Evolutionary conservation across 2,888 invertebrate genomes (phyloP), one percentile per base, ranked within the genome.

Genomic region (Steinernema scapterisci): DNA sequence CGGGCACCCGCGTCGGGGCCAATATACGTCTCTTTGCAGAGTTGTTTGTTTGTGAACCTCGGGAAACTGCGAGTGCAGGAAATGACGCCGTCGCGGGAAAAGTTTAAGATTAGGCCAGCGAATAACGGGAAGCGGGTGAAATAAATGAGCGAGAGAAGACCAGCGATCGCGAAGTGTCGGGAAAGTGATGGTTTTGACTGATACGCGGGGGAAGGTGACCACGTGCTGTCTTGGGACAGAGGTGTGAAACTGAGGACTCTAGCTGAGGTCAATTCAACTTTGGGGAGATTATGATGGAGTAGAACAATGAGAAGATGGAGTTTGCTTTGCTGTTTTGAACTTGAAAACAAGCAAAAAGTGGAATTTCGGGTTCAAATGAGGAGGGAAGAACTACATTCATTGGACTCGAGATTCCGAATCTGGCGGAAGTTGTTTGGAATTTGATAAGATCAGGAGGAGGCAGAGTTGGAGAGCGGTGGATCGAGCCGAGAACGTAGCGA

Each of bases 31-130:
- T 54, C 31, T 13, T 25, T 27, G 27, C 11, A 25, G 63, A 11
- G 31, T 63, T 63, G 63, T 63, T 51, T 54, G 23, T 54, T 19
- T 19, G 19, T 19, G 16, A 19, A 48, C 63, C 25, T 63, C 63
- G 23, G 45, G 25, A 6, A 23, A 9, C 16, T 54, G 5, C 54
- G 51, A 51, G 19, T 51, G 51, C 6, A 25, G 25, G 54, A 54
- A 54, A 54, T 54, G 54, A 54, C 54, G 54, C 54, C 54, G 11
- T 54, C 54, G 13, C 38, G 48, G 13, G 54, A n/a, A n/a, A 54
- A 25, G 25, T 25, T 54, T 54, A 54, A 54, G 6, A 19, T 54
- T 54, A 54, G 54, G 5, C 3, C n/a, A 3, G 48, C 48, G 13
- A 48, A 48, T 48, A 19, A 16, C n/a, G 3, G 48, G 7, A 19